Conservation (phyloP, 1,140 invertebrate genomes). For the Drusus annulatus region DNA sequence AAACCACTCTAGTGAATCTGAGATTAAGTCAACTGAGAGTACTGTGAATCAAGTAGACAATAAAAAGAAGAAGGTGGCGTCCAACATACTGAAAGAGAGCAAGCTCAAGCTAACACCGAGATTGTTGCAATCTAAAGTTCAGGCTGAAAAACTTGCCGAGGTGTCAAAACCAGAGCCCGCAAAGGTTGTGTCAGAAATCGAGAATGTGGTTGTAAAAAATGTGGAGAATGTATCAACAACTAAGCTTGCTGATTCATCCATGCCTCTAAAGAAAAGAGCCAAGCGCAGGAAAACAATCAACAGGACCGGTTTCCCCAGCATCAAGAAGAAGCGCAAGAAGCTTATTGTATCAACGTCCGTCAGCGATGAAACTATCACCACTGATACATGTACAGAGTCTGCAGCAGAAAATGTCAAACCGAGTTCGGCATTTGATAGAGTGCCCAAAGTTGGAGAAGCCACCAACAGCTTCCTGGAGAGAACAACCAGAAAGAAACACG, state of each 20-base stretch:
- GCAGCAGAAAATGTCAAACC: conserved; percentile 65
- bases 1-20: conserved; percentile 65
- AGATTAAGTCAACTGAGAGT: conserved; percentile 59
- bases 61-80: conserved; percentile 64
- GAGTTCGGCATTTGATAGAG: conserved; percentile 73
- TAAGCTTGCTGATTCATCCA: conserved; percentile 46
- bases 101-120: conserved; percentile 50
- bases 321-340: conserved; percentile 89
- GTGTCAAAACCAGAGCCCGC: conserved; percentile 23
- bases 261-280: conserved; percentile 75
- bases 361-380: conserved; percentile 54
- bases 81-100: conserved; percentile 55
- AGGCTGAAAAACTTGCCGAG: conserved; percentile 27
- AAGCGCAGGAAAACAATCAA: conserved; percentile 85
- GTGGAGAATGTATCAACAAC: conserved; percentile 56
- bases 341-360: conserved; percentile 51
- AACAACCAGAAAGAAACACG: conserved; percentile 66
- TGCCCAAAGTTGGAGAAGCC: conserved; percentile 77
- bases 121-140: conserved; percentile 35
- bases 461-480: conserved; percentile 75
- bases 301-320: conserved; percentile 87
- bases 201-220: conserved; percentile 60
- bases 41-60: conserved; percentile 59
- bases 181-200: conserved; percentile 61
- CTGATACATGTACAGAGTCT: conserved; percentile 59